Conservation (phyloP, 2,113 vertebrate genomes). For the Paralichthys olivaceus region DNA sequence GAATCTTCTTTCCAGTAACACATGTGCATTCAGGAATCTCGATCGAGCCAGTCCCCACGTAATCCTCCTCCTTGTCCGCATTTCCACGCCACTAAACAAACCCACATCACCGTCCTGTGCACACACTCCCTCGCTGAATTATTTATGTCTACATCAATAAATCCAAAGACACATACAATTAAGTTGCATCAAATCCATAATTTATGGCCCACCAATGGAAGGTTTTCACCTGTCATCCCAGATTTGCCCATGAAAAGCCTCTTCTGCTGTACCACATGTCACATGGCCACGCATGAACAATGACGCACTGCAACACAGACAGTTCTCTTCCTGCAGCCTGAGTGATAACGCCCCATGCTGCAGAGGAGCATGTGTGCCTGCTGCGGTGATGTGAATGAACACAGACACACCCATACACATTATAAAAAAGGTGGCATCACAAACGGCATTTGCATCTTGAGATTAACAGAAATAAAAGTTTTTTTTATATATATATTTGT, state of each 20-base stretch:
- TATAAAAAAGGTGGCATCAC: background rate
- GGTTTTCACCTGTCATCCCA: slow-evolving; percentile 58
- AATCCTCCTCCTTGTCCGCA: slow-evolving; percentile 20
- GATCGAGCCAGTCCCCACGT: slow-evolving; percentile 17
- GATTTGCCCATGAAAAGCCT: slow-evolving; percentile 46
- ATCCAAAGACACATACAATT: slow-evolving; percentile 60
- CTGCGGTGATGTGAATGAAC: slow-evolving; percentile 18
- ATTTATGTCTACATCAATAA: slow-evolving; percentile 64
- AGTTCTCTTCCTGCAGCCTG: slow-evolving; percentile 25
- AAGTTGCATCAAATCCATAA: slow-evolving; percentile 56
- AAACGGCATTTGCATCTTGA: background rate
- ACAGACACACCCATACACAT: slow-evolving; percentile 21
- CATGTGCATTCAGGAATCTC: slow-evolving; percentile 29
- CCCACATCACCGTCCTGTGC: slow-evolving; percentile 21
- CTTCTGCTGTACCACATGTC: slow-evolving; percentile 25
- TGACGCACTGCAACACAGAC: slow-evolving; percentile 24
- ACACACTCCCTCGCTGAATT: slow-evolving; percentile 48
- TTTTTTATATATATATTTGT: too few relatives aligned
- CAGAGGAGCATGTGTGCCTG: background rate
- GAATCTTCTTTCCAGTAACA: slow-evolving; percentile 26
- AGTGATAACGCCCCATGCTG: slow-evolving; percentile 16
- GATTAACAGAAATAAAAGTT: background rate
- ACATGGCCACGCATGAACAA: slow-evolving; percentile 35
- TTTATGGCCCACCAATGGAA: slow-evolving; percentile 46
- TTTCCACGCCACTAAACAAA: slow-evolving; percentile 52